Percentiles rank a stretch among this genome's conserved stretches.
Conservation (phyloP, 2,888 invertebrate species). For the Neria commutata region DNA sequence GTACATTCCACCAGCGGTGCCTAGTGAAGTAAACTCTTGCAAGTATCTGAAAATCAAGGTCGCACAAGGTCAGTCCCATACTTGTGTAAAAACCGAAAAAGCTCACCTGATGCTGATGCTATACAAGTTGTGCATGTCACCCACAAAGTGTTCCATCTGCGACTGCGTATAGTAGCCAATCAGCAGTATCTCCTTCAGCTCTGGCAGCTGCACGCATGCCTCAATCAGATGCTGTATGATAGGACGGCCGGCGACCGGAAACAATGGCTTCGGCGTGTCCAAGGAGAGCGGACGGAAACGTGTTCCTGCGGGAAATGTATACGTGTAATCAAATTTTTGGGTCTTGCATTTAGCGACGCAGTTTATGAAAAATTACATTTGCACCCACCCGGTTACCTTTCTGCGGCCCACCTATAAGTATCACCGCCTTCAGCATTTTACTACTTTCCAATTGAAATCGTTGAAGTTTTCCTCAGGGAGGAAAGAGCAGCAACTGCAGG, state of each 20-base stretch:
- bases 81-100: background rate
- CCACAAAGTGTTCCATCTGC: conserved; percentile 86
- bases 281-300: conserved; percentile 95
- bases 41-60: conserved; percentile 67
- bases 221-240: conserved; percentile 97
- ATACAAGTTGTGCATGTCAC: conserved; percentile 83
- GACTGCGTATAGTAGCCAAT: conserved; percentile 90
- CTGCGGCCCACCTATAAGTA: conserved; percentile 91
- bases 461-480: too few species aligned
- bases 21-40: conserved; percentile 92
- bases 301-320: too few species aligned
- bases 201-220: conserved; percentile 80
- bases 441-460: background rate
- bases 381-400: conserved; percentile 73
- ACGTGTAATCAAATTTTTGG: too few species aligned
- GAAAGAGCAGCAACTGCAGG: too few species aligned
- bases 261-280: conserved; percentile 96
- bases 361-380: conserved; percentile 6
- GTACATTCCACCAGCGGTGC: conserved; percentile 96
- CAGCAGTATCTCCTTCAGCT: conserved; percentile 88
- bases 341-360: background rate
- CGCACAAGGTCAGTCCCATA: background rate
- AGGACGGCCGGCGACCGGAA: conserved; percentile 95
- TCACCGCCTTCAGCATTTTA: conserved; percentile 80
- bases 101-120: conserved; percentile 78